Evolutionary conservation across 2,797 vertebrate species (phyloP).

Genomic region (Myoxocephalus aenaeus): DNA sequence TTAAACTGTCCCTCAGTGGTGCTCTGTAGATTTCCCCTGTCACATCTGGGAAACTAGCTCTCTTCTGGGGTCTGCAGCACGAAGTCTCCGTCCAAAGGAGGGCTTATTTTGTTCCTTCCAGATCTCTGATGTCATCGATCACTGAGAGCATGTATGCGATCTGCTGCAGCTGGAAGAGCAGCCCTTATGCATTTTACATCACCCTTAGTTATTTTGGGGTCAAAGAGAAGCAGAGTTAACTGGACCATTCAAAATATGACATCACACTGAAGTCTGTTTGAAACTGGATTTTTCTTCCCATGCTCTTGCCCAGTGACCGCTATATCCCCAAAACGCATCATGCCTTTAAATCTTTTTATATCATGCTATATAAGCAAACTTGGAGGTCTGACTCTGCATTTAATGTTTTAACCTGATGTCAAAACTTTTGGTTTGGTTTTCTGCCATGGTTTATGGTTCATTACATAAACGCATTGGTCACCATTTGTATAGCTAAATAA

Average conservation of each 20-base stretch:
- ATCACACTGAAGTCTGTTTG: constrained; percentile 66
- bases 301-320: constrained; percentile 51
- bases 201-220: constrained; percentile 68
- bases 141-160: constrained; percentile 73
- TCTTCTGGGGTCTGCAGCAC: constrained; percentile 62
- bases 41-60: constrained; percentile 68
- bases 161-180: constrained; percentile 73
- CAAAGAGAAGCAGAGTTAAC: constrained; percentile 69
- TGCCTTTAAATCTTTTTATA: constrained; percentile 44
- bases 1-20: constrained; percentile 72
- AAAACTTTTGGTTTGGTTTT: constrained; percentile 50
- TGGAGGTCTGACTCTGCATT: constrained; percentile 28
- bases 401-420: constrained; percentile 53
- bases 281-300: constrained; percentile 59
- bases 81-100: constrained; percentile 57
- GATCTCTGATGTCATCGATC: constrained; percentile 73
- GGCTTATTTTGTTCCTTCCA: constrained; percentile 70
- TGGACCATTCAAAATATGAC: constrained; percentile 71
- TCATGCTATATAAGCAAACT: constrained; percentile 42
- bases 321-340: constrained; percentile 40
- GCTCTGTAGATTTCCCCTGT: constrained; percentile 46
- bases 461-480: constrained; percentile 33
- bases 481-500: constrained; percentile 25
- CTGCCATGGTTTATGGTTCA: constrained; percentile 31
- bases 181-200: constrained; percentile 74